phyloP scores from a whole-genome alignment of 2,113 vertebrate genomes.

The Macrotis lagotis region DNA sequence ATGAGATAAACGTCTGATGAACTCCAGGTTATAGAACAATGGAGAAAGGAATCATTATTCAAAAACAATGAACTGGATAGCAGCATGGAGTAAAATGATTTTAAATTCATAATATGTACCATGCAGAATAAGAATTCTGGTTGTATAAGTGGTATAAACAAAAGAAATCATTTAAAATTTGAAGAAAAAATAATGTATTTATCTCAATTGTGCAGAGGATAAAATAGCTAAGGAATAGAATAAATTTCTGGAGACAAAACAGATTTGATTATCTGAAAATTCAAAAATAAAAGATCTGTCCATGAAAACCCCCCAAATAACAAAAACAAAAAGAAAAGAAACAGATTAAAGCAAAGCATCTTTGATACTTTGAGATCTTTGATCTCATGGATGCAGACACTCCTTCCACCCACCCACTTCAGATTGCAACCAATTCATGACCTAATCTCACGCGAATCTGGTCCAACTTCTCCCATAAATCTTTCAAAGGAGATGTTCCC shows the following conservation, averaged over 20 bases:
- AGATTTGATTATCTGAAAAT: background rate
- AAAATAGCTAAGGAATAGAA: background rate
- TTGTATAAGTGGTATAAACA: background rate
- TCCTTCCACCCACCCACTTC: background rate
- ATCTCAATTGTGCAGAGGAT: background rate
- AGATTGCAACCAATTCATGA: background rate
- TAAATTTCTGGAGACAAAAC: background rate
- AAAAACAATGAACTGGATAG: background rate
- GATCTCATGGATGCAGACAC: background rate
- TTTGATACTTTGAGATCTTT: background rate
- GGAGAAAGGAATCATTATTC: background rate
- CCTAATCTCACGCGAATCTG: background rate
- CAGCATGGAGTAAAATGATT: background rate
- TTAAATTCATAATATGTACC: background rate
- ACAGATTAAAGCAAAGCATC: background rate
- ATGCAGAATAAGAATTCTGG: background rate
- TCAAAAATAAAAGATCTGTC: background rate
- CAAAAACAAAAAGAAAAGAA: background rate
- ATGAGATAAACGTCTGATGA: background rate
- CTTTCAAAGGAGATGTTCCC: background rate
- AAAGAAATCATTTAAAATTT: background rate
- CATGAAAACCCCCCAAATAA: background rate
- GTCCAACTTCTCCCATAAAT: background rate
- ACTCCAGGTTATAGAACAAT: background rate
- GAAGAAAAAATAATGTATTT: background rate